These are phyloP conservation scores for Tricholauxania praeusta DNA, from an alignment of 2,888 invertebrate species.

Conservation along the genomic window DNA sequence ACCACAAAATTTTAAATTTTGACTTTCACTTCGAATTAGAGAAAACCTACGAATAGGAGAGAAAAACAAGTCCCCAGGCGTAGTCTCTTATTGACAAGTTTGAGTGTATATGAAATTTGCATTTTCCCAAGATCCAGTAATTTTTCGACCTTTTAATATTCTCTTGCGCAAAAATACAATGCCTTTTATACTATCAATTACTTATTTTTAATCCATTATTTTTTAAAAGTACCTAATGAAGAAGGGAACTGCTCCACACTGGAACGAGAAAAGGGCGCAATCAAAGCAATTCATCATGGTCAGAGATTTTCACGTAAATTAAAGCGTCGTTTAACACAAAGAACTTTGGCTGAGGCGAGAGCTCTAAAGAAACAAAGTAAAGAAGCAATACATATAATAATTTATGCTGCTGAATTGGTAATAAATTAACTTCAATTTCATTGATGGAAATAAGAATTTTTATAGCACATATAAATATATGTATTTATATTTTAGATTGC, in stretches of 20 bases:
- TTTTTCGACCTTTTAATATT: no score
- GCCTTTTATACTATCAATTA: neutral
- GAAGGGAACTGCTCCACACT: conserved; percentile 55
- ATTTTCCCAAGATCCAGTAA: no score
- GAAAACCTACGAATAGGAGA: no score
- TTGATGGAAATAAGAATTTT: neutral
- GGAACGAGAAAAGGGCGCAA: conserved; percentile 69
- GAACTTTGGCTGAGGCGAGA: conserved; percentile 83
- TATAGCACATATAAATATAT: conserved; percentile 13
- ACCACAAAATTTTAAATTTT: no score
- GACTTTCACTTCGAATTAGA: no score
- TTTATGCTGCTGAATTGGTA: conserved; percentile 84
- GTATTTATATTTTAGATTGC: conserved; percentile 72
- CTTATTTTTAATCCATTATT: conserved; percentile 13
- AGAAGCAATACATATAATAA: conserved; percentile 80
- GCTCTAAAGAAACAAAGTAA: conserved; percentile 83
- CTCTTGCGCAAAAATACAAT: no score
- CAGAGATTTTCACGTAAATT: conserved; percentile 82
- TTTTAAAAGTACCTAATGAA: conserved; percentile 51
- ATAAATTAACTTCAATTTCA: conserved; percentile 45
- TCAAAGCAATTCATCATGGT: conserved; percentile 83
- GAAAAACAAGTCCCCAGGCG: no score
- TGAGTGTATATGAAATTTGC: no score
- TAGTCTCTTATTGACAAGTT: no score
- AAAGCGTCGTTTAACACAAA: conserved; percentile 79